Evolutionary conservation across 2,113 vertebrate genomes (phyloP).

Genomic region (Trogon surrucura): DNA sequence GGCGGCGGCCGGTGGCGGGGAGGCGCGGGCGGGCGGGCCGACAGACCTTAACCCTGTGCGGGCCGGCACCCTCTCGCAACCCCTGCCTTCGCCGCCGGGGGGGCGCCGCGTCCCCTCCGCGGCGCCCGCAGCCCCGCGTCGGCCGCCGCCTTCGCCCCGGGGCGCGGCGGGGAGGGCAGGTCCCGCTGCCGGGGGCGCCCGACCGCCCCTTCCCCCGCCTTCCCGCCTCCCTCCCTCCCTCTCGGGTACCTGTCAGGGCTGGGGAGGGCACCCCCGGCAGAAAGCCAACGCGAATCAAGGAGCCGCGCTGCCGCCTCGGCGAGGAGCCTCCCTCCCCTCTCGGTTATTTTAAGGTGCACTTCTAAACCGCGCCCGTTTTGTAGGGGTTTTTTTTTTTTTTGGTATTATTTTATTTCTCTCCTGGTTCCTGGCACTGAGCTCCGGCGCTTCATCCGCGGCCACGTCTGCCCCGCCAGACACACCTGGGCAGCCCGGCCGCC

Average conservation of each 20-base stretch:
- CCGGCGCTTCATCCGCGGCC: not conserved
- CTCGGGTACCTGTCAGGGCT: not conserved
- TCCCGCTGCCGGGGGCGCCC: not conserved
- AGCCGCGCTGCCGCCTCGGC: not conserved
- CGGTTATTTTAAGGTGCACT: not conserved
- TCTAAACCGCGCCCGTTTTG: not conserved
- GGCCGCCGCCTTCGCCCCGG: no score
- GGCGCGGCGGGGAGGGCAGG: no score
- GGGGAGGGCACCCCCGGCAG: not conserved
- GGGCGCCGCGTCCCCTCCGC: no score
- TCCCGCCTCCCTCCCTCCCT: not conserved
- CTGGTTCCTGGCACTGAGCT: not conserved
- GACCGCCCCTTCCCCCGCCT: not conserved
- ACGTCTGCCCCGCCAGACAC: not conserved
- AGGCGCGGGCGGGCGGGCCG: not conserved
- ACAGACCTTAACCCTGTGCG: not conserved
- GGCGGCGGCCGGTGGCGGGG: slow-evolving; percentile 5
- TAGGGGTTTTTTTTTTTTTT: not conserved
- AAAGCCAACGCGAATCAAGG: not conserved
- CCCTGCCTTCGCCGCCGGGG: no score
- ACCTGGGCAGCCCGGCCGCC: no score
- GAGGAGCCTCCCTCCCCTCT: not conserved
- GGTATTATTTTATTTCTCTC: no score
- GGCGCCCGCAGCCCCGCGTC: no score
- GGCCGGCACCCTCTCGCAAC: no score